Evolutionary conservation across 2,888 invertebrate genomes (phyloP), one percentile per base, ranked within the genome.

Genomic region (Xiphydria camelus): DNA sequence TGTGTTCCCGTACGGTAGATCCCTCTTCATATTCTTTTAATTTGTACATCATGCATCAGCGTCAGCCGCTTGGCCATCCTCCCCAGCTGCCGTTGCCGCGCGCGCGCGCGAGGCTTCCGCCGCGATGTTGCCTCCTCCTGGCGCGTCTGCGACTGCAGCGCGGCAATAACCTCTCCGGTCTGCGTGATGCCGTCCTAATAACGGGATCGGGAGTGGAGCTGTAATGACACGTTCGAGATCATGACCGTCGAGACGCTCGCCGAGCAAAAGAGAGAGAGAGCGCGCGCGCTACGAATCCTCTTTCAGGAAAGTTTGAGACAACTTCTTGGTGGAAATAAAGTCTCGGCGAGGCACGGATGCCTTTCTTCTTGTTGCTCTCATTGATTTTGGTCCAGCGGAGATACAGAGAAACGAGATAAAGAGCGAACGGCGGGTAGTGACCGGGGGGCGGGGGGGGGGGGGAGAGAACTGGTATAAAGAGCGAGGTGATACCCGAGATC

Each of bases 141-240:
- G n/a, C n/a, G n/a, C n/a, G n/a, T n/a, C n/a, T n/a, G n/a, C n/a
- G n/a, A n/a, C n/a, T n/a, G n/a, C n/a, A n/a, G n/a, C n/a, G n/a
- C n/a, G n/a, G n/a, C n/a, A n/a, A n/a, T n/a, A n/a, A 43, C 45
- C 56, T 36, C 50, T 49, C 54, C 54, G 49, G 61, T 48, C 42
- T 41, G 55, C 45, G 51, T 49, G 57, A 53, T 64, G 53, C 55
- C 57, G 59, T 62, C 51, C 59, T 62, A 58, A 61, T 64, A 64
- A 64, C 62, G 62, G 63, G 62, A 61, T 55, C 49, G 29, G 26
- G 6, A 29, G 14, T 12, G 29, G 29, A 15, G n/a, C n/a, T n/a
- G 15, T 29, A 29, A 29, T 15, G 29, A 29, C 5, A 15, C 29
- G 10, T 29, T 29, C 29, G 5, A 15, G 29, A 29, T 15, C 29